These are phyloP conservation scores for Cyprinodon brontotheroides DNA, from an alignment of 2,113 vertebrate species.

Conservation along the genomic window DNA sequence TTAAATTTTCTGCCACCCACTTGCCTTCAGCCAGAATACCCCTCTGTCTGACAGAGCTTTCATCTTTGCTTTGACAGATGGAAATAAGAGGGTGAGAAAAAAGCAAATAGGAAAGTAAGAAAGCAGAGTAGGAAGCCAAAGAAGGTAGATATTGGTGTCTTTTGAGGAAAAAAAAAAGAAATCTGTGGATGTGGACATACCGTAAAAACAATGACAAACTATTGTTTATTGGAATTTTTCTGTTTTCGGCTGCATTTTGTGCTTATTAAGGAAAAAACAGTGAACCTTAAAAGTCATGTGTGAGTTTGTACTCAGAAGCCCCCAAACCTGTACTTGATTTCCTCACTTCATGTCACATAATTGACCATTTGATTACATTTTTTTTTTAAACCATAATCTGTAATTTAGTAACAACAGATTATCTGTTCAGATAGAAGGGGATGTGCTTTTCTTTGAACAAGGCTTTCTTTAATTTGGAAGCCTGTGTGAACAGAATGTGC, in stretches of 20 bases:
- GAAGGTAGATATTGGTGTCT: constrained; percentile 20
- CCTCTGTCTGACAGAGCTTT: constrained; percentile 46
- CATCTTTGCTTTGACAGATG: constrained; percentile 40
- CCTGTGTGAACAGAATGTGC: constrained; percentile 20
- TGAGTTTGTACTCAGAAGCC: constrained; percentile 8
- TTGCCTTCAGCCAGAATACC: constrained; percentile 38
- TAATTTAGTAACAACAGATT: not conserved
- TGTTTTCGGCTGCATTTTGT: not conserved
- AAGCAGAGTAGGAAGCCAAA: not conserved
- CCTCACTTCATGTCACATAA: not conserved
- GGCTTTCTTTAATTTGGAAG: constrained; percentile 21
- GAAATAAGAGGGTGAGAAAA: constrained; percentile 32
- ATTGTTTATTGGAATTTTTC: not conserved
- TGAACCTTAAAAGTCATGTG: constrained; percentile 2
- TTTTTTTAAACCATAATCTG: constrained; percentile 28
- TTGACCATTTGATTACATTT: constrained; percentile 30
- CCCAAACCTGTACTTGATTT: constrained; percentile 14
- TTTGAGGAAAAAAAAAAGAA: not conserved
- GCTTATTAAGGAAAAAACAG: constrained; percentile 52
- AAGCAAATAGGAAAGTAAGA: not conserved
- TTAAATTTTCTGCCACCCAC: constrained; percentile 23
- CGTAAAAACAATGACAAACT: not conserved
- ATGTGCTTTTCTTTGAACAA: constrained; percentile 20
- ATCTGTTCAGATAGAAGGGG: constrained; percentile 11
- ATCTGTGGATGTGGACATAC: not conserved